A percentile compares a stretch with the other conserved stretches of the same genome.
Evolutionary conservation across 2,888 invertebrate genomes (phyloP).

Genomic region (Lucinisca nassula): DNA sequence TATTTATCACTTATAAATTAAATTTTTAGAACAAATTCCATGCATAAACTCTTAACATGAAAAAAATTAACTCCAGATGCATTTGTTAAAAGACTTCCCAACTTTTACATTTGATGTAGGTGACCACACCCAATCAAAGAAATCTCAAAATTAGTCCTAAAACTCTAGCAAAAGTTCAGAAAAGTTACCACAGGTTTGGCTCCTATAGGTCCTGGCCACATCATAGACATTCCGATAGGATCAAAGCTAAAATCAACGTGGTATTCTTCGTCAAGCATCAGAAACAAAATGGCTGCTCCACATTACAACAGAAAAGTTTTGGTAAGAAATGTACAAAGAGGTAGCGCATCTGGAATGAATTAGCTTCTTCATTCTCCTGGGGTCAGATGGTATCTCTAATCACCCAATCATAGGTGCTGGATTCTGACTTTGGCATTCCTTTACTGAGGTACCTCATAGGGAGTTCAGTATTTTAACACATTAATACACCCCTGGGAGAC

Average conservation of each 20-base stretch:
- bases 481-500: background rate
- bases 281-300: slow-evolving; percentile 67
- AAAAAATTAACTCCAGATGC: too few species aligned
- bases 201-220: slow-evolving; percentile 70
- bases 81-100: too few species aligned
- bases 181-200: slow-evolving; percentile 68
- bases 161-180: slow-evolving; percentile 17
- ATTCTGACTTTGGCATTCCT: slow-evolving; percentile 1
- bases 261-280: slow-evolving; percentile 70
- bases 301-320: slow-evolving; percentile 55
- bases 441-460: background rate
- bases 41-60: background rate
- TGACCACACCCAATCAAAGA: slow-evolving; percentile 3
- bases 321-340: slow-evolving; percentile 56
- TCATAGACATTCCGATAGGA: slow-evolving; percentile 66
- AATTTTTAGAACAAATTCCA: background rate
- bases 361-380: slow-evolving; percentile 60
- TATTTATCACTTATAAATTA: background rate
- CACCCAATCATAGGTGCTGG: slow-evolving; percentile 68
- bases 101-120: too few species aligned
- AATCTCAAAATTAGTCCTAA: background rate
- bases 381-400: slow-evolving; percentile 70
- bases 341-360: slow-evolving; percentile 71
- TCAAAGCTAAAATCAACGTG: slow-evolving; percentile 67
- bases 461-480: background rate